Evolutionary conservation across 2,888 invertebrate genomes (phyloP), one percentile per base, ranked within the genome.

Genomic region (Thymelicus lineola): DNA sequence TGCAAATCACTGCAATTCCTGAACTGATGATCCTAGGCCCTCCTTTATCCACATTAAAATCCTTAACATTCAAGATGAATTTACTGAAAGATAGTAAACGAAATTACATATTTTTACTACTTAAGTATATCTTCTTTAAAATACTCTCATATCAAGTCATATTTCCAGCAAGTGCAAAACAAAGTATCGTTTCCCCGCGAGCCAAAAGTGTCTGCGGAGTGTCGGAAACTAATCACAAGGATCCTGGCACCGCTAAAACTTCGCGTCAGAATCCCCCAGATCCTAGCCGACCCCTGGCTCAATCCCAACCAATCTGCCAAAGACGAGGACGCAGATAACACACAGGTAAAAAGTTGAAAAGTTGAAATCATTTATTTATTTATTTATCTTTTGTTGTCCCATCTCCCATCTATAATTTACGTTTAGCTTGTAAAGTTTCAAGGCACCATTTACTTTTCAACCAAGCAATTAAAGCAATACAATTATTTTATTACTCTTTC

Each of bases 211-310:
- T 95, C 96, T 0, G 84, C 89, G 1, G 94, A 94, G 63, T 97
- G 96, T 84, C 96, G 96, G 76, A 94, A 95, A 60, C 87, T 97
- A 71, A 96, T 97, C 72, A 94, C 94, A 73, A 96, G 95, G 82
- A 96, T 97, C 75, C 86, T 97, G 71, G 94, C 97, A 3, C 97
- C 97, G 0, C 88, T 96, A 72, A 96, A 96, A 78, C 82, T 93
- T 63, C 94, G 97, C 66, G 94, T 96, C 53, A 94, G 94, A 76
- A 95, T 97, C 72, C 89, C 94, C 3, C 95, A 95, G 75, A 96
- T 97, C 75, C 94, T 95, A 73, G 94, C 91, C 55, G 97, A 97
- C 84, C 80, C 93, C 36, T 97, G 97, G 97, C 93, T 95, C 71
- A 89, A 84, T 72, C 90, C 91, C 7, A 87, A 86, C 79, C 90